Evolutionary conservation across 1,140 invertebrate genomes (phyloP), one percentile per base, ranked within the genome.

Genomic region (Lanistes nyassanus): DNA sequence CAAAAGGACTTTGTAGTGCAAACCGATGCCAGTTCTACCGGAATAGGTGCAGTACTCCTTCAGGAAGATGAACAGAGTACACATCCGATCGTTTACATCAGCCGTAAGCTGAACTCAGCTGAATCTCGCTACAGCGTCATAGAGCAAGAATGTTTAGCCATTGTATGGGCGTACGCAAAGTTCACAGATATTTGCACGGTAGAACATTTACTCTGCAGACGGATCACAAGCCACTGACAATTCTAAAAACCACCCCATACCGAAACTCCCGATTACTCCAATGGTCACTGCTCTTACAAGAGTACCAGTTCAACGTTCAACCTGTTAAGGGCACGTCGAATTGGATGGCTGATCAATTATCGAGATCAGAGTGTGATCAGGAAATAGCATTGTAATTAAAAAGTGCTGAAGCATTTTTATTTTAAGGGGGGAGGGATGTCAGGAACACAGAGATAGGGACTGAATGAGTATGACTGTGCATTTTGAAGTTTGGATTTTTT

Each of bases 151-250:
- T 65, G 62, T 36, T 36, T 36, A 19, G 62, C n/a, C n/a, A n/a
- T 65, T 23, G 31, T 65, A 19, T 65, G 62, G 62, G 19, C 23
- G 29, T 65, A 13, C 31, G 21, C 13, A 65, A 65, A 1, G 19
- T 65, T n/a, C 39, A 31, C 23, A 16, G 31, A 6, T 65, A 2
- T 65, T 29, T 65, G 19, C 39, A 37, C 31, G 62, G 62, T 36
- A 16, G 23, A 11, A 36, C 34, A 19, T 31, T 65, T 65, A 37
- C 39, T 23, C 62, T 65, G 13, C 62, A 65, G 62, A 65, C 62
- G 23, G 62, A 65, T 23, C 62, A 65, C 31, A 65, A 65, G 62
- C 62, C 62, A 23, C 62, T 65, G 31, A 65, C 62, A 31, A 36
- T 36, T 37, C n/a, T 65, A 31, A 29, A 16, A 6, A 39, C 0